Conservation (phyloP, 2,888 invertebrate species). For the Napeogenes sylphis region DNA sequence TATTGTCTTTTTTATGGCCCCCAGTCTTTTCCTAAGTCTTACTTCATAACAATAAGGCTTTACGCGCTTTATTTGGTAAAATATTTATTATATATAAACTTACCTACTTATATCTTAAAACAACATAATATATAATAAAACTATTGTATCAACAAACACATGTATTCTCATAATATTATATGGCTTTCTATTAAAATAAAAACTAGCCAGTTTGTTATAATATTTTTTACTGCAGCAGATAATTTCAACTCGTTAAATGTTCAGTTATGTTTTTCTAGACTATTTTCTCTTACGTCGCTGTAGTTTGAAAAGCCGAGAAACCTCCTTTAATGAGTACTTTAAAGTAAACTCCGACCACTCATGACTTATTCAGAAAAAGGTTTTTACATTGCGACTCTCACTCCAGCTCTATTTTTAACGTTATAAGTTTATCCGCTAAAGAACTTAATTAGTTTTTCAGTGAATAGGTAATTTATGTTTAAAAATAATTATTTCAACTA, state of each 20-base stretch:
- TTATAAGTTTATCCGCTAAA: neutral
- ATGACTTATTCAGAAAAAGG: constrained; percentile 7
- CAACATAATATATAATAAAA: no score
- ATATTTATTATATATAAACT: no score
- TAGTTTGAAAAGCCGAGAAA: constrained; percentile 2
- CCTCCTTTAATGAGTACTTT: constrained; percentile 7
- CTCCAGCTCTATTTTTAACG: neutral
- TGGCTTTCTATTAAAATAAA: no score
- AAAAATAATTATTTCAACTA: neutral
- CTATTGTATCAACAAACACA: no score
- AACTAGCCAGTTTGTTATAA: neutral
- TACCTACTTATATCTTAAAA: no score
- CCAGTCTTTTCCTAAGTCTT: constrained; percentile 3
- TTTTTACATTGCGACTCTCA: constrained; percentile 2
- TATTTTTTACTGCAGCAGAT: neutral
- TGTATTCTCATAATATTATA: no score
- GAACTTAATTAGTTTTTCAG: neutral
- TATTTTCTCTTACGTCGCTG: neutral
- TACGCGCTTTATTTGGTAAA: constrained; percentile 10
- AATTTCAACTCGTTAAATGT: neutral
- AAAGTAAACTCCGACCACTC: constrained; percentile 4
- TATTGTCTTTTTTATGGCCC: constrained; percentile 20
- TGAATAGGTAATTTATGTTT: neutral
- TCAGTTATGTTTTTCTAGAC: neutral
- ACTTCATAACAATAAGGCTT: constrained; percentile 7